Evolutionary conservation across 2,888 invertebrate species (phyloP), one percentile per base, ranked within the genome.

Genomic region (Ectemnius continuus): DNA sequence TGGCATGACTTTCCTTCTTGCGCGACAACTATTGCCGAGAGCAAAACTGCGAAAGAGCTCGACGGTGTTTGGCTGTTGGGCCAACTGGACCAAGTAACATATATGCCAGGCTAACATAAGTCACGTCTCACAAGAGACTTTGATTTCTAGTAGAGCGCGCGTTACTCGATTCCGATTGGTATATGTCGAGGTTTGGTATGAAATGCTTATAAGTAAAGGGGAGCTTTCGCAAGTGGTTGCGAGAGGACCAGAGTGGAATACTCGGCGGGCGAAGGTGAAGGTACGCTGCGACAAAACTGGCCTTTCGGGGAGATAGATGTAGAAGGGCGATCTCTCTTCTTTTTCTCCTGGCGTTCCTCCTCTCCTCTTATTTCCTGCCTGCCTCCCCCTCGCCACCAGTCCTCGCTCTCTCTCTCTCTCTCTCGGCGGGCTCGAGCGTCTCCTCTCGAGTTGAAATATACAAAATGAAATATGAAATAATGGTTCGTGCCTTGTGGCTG

Each of bases 401-500:
- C 86, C 87, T 85, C 36, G 81, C 83, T n/a, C n/a, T n/a, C n/a
- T n/a, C n/a, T n/a, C n/a, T n/a, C n/a, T n/a, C n/a, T n/a, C n/a
- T n/a, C n/a, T n/a, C n/a, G n/a, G n/a, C 36, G 82, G 86, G 86
- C 85, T 76, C 36, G 36, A 83, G 73, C 77, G 81, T 88, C 85
- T 88, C 84, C 84, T 81, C 80, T 79, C 79, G 84, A 88, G 88
- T 85, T 88, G 86, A 89, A 87, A 88, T 82, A 88, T 83, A 88
- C 87, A 90, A 91, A 91, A 91, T 90, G 88, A 91, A 91, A 91
- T 90, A 91, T 91, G 89, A 91, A 91, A 91, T 91, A 90, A 91
- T 91, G 90, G 89, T 87, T 88, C 89, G 88, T 88, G 88, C 88
- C 88, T 86, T 81, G 88, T 88, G 87, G 88, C 88, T 86, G 86